Percentiles rank a stretch among this genome's conserved stretches.
Evolutionary conservation across 2,888 invertebrate genomes (phyloP).

Genomic region (Graphium colonna): DNA sequence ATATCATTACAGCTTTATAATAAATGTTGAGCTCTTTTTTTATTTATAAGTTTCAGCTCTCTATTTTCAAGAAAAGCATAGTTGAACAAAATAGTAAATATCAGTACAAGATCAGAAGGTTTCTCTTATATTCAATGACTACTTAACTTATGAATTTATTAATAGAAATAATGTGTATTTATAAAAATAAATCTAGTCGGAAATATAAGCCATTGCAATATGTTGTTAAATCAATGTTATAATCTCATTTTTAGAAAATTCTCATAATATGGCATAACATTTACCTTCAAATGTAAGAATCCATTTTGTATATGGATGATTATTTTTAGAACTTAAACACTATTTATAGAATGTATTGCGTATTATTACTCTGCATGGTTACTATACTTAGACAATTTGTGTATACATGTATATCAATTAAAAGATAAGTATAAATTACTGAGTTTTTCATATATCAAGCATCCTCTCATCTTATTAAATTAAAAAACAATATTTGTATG

Average conservation of each 20-base stretch:
- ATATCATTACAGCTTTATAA: background rate
- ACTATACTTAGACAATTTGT: slow-evolving; percentile 40
- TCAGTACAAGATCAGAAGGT: background rate
- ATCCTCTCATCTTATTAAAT: too few relatives aligned
- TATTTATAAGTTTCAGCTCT: background rate
- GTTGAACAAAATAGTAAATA: background rate
- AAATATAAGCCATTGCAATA: slow-evolving; percentile 78
- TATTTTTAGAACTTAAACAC: slow-evolving; percentile 24
- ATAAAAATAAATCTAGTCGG: slow-evolving; percentile 75
- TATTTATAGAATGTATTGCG: slow-evolving; percentile 39
- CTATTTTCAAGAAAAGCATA: too few relatives aligned
- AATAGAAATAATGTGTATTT: slow-evolving; percentile 66
- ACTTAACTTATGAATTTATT: slow-evolving; percentile 38
- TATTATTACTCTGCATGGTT: slow-evolving; percentile 52
- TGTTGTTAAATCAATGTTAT: slow-evolving; percentile 42
- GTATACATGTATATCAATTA: slow-evolving; percentile 36
- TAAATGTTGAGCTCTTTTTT: background rate
- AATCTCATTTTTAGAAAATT: slow-evolving; percentile 33
- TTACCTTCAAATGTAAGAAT: slow-evolving; percentile 26
- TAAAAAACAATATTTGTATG: background rate
- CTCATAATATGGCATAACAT: slow-evolving; percentile 29
- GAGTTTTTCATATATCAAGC: slow-evolving; percentile 33
- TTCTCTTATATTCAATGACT: background rate
- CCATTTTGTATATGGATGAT: slow-evolving; percentile 23
- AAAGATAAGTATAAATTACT: slow-evolving; percentile 46